Percentiles rank a stretch among this genome's conserved stretches.
Conservation (phyloP, 1,140 invertebrate genomes). For the Hyles vespertilio region DNA sequence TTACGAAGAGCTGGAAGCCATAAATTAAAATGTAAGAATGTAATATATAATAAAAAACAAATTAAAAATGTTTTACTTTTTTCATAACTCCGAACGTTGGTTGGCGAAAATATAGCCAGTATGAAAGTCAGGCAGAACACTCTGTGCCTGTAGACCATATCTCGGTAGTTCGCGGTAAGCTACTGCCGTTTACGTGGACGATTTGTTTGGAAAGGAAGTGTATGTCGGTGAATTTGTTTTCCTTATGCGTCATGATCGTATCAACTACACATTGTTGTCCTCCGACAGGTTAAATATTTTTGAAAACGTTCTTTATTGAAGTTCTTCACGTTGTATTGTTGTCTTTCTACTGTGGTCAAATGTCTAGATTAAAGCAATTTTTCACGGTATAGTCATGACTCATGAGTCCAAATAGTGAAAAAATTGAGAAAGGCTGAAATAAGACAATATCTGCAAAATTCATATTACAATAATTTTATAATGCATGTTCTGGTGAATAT, state of each 20-base stretch:
- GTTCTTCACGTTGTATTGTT: background rate
- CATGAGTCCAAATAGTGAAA: too few species aligned
- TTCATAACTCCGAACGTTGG: slow-evolving; percentile 33
- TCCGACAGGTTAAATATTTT: too few species aligned
- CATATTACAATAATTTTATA: too few species aligned
- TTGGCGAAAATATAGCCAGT: background rate
- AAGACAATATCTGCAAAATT: too few species aligned
- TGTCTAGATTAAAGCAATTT: too few species aligned
- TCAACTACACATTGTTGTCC: too few species aligned
- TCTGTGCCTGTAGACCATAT: slow-evolving; percentile 1
- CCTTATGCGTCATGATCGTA: background rate
- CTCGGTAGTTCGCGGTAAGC: background rate
- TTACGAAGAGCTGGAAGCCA: slow-evolving; percentile 49
- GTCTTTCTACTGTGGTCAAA: too few species aligned
- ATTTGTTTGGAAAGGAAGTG: slow-evolving; percentile 7
- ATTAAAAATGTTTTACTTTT: slow-evolving; percentile 41
- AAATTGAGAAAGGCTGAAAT: too few species aligned
- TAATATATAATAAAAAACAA: background rate
- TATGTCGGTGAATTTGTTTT: slow-evolving; percentile 7
- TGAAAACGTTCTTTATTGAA: too few species aligned
- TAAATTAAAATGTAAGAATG: slow-evolving; percentile 9
- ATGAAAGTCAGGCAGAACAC: slow-evolving; percentile 11
- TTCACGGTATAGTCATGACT: too few species aligned
- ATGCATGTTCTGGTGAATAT: too few species aligned
- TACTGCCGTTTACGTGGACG: background rate